Percentiles rank a stretch among this genome's conserved stretches.
Evolutionary conservation across 2,888 invertebrate genomes (phyloP).

Genomic region (Trichogramma evanescens): DNA sequence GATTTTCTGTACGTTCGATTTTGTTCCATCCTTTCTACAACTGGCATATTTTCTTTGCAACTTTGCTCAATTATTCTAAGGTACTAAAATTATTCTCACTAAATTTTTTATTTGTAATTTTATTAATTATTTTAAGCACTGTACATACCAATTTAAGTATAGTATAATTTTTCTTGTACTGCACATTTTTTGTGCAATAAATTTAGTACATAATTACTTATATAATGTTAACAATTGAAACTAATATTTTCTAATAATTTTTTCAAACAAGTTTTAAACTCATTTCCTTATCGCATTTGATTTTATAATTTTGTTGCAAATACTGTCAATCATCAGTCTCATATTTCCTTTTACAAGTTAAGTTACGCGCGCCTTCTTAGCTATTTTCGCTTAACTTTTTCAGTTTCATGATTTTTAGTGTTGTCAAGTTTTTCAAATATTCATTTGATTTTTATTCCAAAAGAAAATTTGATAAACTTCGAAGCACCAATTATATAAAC

Average conservation of each 20-base stretch:
- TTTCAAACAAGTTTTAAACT: background rate
- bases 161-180: constrained; percentile 13
- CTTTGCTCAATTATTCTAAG: constrained; percentile 34
- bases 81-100: constrained; percentile 43
- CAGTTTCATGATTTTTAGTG: constrained; percentile 1
- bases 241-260: constrained; percentile 24
- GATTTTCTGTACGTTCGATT: constrained; percentile 7
- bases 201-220: constrained; percentile 27
- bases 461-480: constrained; percentile 8
- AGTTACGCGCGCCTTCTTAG: constrained; percentile 14
- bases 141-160: constrained; percentile 20
- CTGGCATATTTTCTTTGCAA: constrained; percentile 41
- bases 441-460: background rate
- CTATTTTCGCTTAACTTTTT: constrained; percentile 2
- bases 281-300: constrained; percentile 12
- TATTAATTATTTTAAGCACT: constrained; percentile 8
- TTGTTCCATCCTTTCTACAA: constrained; percentile 32
- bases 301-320: constrained; percentile 39
- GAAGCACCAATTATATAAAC: constrained; percentile 6
- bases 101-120: constrained; percentile 18
- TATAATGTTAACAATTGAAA: constrained; percentile 34
- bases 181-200: background rate
- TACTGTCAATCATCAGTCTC: constrained; percentile 47
- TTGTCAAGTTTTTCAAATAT: constrained; percentile 5
- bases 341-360: constrained; percentile 31